Percentiles rank a stretch among this genome's conserved stretches.
Conservation (phyloP, 2,113 vertebrate genomes). For the Amblyornis subalaris region DNA sequence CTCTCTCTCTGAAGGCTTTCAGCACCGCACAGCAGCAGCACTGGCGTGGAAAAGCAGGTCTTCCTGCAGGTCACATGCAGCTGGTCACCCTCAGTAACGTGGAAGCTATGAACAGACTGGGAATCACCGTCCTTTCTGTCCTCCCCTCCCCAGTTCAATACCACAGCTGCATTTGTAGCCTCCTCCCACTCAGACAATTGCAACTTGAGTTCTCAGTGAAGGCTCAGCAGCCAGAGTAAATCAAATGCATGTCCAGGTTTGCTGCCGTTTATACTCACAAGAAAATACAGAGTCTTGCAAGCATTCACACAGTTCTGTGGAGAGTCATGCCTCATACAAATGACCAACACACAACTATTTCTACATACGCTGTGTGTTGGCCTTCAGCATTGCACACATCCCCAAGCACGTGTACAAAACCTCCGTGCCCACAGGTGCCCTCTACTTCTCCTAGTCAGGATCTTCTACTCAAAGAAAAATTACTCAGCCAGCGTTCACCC, state of each 20-base stretch:
- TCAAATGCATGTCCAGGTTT: not conserved
- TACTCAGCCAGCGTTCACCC: rapidly evolving
- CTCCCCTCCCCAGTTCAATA: not conserved
- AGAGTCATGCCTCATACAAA: not conserved
- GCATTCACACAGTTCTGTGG: not conserved
- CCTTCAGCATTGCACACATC: not conserved
- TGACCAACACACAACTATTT: not conserved
- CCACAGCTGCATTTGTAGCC: not conserved
- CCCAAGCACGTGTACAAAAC: rapidly evolving
- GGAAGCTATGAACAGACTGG: not conserved
- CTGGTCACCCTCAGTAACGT: not conserved
- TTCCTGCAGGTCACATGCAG: not conserved
- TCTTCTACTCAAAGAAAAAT: not conserved
- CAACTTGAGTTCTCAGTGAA: not conserved
- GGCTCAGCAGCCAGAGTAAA: not conserved
- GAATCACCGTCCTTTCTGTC: not conserved
- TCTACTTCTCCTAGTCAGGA: not conserved
- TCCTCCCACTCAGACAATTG: not conserved
- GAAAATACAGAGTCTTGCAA: not conserved
- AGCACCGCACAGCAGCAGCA: not conserved
- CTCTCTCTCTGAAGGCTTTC: not conserved
- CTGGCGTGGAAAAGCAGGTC: not conserved
- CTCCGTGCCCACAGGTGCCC: not conserved
- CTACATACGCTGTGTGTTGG: not conserved
- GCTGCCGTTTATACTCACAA: not conserved